A percentile compares a stretch with the other conserved stretches of the same genome.
phyloP scores from a whole-genome alignment of 2,797 vertebrate species.

The Phoxinus dragarum region DNA sequence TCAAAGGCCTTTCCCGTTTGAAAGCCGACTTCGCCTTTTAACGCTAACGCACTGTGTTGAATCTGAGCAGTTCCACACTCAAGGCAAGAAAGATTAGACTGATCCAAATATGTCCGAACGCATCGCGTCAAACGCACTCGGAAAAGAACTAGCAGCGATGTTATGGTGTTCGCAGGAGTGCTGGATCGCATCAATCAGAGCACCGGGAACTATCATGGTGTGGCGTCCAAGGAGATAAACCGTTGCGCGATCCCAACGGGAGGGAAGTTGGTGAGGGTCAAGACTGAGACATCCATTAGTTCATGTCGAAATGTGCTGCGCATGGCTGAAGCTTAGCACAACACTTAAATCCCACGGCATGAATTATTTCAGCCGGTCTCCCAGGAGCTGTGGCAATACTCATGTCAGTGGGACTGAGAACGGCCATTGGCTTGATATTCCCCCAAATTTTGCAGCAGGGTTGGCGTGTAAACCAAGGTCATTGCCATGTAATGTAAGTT shows the following conservation, averaged over 20 bases:
- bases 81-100: slow-evolving; percentile 26
- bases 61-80: slow-evolving; percentile 18
- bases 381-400: neutral
- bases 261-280: slow-evolving; percentile 35
- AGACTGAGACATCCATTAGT: slow-evolving; percentile 47
- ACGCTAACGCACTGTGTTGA: slow-evolving; percentile 33
- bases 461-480: neutral
- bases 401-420: slow-evolving; percentile 7
- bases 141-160: slow-evolving; percentile 42
- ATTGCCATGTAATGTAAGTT: neutral
- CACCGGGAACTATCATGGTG: neutral
- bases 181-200: slow-evolving; percentile 1
- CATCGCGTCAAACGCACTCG: slow-evolving; percentile 41
- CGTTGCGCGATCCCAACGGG: neutral
- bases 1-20: slow-evolving; percentile 53
- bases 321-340: slow-evolving; percentile 3
- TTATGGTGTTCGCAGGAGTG: slow-evolving; percentile 4
- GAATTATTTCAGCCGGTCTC: slow-evolving; percentile 26
- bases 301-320: slow-evolving; percentile 41
- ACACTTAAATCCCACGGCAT: slow-evolving; percentile 16
- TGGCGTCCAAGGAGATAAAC: slow-evolving; percentile 12
- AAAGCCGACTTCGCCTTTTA: slow-evolving; percentile 50
- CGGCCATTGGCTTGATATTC: slow-evolving; percentile 21
- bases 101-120: slow-evolving; percentile 64
- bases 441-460: neutral